Base-by-base conservation (phyloP, 2,797 vertebrate genomes). In the Zalophus californianus region DNA sequence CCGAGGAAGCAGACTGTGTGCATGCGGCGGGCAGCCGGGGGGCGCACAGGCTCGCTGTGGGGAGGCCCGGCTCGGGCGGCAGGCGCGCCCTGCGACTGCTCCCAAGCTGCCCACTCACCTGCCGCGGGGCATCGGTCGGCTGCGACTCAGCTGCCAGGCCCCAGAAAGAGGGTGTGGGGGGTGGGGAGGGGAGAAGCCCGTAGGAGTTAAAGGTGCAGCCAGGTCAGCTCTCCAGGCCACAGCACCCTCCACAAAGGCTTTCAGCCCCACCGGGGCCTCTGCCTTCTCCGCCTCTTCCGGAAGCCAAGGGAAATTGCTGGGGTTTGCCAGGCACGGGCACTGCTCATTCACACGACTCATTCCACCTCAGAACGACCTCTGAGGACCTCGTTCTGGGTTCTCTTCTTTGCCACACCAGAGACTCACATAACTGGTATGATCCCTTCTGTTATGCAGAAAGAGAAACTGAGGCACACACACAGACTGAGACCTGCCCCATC, bases 91-190 rank as follows among this genome's bases (percentile, higher is more conserved):
- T 7, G 44, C 0, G 56, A 68, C 90, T 64, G 91, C 78, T 78
- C 62, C 73, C 75, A 7, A 3, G 91, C 44, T 11, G 79, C 86
- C 96, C 92, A 96, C 97, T 98, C 97, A 98, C 97, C 97, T 98
- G 97, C 86, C 90, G 86, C 87, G 62, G 87, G 73, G 62, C 38
- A 73, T n/a, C 75, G 44, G 44, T 44, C 44, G 44, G 7, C 44
- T 44, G 44, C 44, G 44, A 44, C 44, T 78, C 15, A 15, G 93
- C 75, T 85, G 1, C 83, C 73, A 35, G 90, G 96, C 92, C 94
- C 48, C 82, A 80, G 93, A 85, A 60, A 90, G 72, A 78, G 91
- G 83, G 93, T 27, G 90, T 21, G 12, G 72, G 87, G 85, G 88
- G 2, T 35, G 35, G 4, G 2, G 21, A 2, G 75, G 80, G 79